Base-by-base conservation (phyloP, 92 coral and sea anemone species). In the Palythoa grandiflora region DNA sequence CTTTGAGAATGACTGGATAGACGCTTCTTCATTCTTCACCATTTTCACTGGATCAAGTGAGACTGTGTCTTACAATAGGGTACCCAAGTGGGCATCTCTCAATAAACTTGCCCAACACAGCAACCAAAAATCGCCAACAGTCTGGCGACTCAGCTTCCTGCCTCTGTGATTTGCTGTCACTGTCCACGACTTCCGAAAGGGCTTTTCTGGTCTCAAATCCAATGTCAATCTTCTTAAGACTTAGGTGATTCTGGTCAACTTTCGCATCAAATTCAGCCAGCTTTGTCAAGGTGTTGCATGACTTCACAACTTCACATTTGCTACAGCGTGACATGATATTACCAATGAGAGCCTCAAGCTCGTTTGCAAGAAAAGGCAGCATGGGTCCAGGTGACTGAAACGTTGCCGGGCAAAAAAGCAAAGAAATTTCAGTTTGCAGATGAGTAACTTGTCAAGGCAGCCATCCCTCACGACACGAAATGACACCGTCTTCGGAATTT, bases 261-360 rank as follows among this genome's bases (percentile, higher is more conserved):
- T 75, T 75, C 6, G 79, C 16, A 75, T 75, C 79, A 75, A 75
- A 75, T 12, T n/a, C 48, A 48, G 61, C 61, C 61, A 75, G 79
- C 59, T 75, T 51, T 75, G 79, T 75, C 79, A 75, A 75, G 60
- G 79, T 75, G 79, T 75, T 75, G 79, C 79, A 75, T n/a, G 79
- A 75, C 48, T 78, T 12, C 21, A 78, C 83, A 78, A 53, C 7
- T 54, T 78, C 50, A 78, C 70, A 38, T 78, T 78, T 78, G 83
- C 54, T 78, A 16, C 70, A 78, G 83, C 83, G 68, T 78, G 70
- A 54, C 83, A 57, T 78, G 81, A 77, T 77, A 68, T 78, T 78
- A 57, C 84, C 71, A 78, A 59, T 78, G 84, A 78, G 84, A 78
- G 71, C 71, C 71, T 78, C 71, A 60, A 78, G 84, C 84, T 78